Evolutionary conservation across 2,113 vertebrate genomes (phyloP).

Genomic region (Etheostoma spectabile): DNA sequence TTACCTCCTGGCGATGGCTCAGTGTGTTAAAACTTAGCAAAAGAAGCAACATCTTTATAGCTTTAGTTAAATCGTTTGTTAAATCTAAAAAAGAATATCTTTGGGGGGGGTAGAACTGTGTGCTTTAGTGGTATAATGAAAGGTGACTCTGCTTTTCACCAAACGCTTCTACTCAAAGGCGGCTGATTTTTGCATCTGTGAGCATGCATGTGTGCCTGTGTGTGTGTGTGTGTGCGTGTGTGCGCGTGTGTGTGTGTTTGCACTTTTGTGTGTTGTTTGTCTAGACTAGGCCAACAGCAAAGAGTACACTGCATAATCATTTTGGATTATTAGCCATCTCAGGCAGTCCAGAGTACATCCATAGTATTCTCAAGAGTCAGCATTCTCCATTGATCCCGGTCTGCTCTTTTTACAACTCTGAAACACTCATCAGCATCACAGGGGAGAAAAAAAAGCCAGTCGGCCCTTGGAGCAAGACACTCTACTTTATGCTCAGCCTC

Average conservation of each 20-base stretch:
- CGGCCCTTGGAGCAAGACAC: constrained; percentile 51
- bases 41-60: constrained; percentile 61
- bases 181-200: background rate
- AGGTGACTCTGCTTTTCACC: constrained; percentile 17
- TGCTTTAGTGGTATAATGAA: constrained; percentile 34
- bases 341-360: constrained; percentile 61
- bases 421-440: constrained; percentile 76
- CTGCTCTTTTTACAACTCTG: constrained; percentile 67
- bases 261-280: constrained; percentile 51
- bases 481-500: constrained; percentile 59
- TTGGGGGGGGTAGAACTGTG: constrained; percentile 3
- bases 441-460: constrained; percentile 49
- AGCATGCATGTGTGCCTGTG: background rate
- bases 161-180: constrained; percentile 3
- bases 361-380: constrained; percentile 73
- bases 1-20: constrained; percentile 67
- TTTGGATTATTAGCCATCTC: constrained; percentile 76
- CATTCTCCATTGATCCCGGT: constrained; percentile 77
- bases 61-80: constrained; percentile 62
- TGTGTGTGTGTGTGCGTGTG: background rate
- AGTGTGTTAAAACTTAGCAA: constrained; percentile 47
- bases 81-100: constrained; percentile 40
- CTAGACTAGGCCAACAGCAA: constrained; percentile 64
- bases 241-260: background rate
- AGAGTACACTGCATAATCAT: constrained; percentile 70